phyloP scores from a whole-genome alignment of 2,113 vertebrate species.

The Brevimyrus niger region DNA sequence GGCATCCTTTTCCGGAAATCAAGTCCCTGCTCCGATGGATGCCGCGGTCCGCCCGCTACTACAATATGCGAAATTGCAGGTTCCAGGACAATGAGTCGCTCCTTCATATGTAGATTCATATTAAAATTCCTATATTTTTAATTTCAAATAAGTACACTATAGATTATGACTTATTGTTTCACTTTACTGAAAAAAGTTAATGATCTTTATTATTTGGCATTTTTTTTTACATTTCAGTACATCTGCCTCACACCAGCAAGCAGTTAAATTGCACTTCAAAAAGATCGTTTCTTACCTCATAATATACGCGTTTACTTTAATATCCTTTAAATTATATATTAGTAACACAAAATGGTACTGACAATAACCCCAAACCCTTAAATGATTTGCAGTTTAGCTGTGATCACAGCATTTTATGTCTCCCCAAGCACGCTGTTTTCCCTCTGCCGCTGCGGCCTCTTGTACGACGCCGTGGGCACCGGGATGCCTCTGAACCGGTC shows the following conservation, averaged over 20 bases:
- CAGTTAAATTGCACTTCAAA: background rate
- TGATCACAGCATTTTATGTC: background rate
- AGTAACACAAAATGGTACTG: background rate
- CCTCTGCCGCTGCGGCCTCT: constrained; percentile 2
- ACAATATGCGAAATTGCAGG: background rate
- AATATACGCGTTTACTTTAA: background rate
- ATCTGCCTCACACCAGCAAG: background rate
- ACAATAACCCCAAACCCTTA: background rate
- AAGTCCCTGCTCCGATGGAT: no score
- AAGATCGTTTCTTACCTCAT: background rate
- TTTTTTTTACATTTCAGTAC: background rate
- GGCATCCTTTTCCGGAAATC: no score
- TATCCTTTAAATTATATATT: background rate
- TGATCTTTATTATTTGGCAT: background rate
- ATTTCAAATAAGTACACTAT: background rate
- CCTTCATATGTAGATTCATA: background rate
- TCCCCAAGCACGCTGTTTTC: background rate
- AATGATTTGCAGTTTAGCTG: background rate
- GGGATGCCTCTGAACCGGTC: constrained; percentile 28
- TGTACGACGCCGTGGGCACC: constrained; percentile 17
- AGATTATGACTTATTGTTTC: background rate
- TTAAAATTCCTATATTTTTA: background rate
- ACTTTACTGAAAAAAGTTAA: background rate
- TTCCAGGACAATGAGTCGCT: background rate
- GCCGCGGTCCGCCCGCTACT: no score